phyloP scores from a whole-genome alignment of 2,888 invertebrate genomes.

The Epirrita christyi region DNA sequence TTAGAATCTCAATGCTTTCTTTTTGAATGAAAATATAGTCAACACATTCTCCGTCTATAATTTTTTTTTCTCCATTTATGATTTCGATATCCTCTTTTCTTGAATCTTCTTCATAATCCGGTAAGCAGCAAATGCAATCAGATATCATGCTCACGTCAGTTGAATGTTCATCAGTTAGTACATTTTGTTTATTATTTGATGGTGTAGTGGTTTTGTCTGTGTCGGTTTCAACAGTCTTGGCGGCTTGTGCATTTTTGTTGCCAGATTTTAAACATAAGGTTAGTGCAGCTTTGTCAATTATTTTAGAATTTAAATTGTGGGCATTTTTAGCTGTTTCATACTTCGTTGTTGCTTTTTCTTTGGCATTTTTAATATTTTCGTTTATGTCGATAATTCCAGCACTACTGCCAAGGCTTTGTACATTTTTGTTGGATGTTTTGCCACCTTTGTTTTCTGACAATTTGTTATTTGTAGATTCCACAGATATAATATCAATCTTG shows the following conservation, averaged over 20 bases:
- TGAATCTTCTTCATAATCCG: neutral
- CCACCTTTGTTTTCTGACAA: neutral
- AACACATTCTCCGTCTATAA: neutral
- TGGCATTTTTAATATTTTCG: neutral
- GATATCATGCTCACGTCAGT: neutral
- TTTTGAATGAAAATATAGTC: neutral
- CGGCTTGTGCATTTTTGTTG: neutral
- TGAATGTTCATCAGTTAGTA: neutral
- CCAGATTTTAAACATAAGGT: neutral
- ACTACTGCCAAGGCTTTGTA: no score
- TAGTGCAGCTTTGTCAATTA: neutral
- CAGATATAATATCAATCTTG: neutral
- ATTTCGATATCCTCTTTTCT: neutral
- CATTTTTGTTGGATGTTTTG: no score
- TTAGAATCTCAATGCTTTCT: neutral
- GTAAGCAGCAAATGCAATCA: constrained; percentile 1
- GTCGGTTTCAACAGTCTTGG: neutral
- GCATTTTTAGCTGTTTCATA: neutral
- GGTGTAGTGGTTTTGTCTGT: neutral
- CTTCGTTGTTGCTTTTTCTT: neutral
- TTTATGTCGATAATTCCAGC: neutral
- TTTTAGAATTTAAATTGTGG: no score
- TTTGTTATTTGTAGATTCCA: neutral
- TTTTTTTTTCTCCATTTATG: neutral
- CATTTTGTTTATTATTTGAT: neutral